Evolutionary conservation across 1,140 invertebrate genomes (phyloP).

Genomic region (Choristoneura fumiferana): DNA sequence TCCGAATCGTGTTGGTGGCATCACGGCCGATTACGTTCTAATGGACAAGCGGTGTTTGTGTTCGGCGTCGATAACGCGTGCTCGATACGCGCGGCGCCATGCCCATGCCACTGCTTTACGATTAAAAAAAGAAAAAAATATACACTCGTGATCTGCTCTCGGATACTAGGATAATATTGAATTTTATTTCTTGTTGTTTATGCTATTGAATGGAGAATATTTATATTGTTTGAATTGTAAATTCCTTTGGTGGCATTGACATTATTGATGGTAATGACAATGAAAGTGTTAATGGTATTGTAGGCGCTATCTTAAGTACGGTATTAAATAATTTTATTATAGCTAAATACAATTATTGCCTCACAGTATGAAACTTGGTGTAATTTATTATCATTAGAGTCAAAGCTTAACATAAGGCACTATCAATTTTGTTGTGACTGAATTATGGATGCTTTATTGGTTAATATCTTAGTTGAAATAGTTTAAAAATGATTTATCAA

Average conservation of each 20-base stretch:
- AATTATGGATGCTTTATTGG: too few species aligned
- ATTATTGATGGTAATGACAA: not conserved
- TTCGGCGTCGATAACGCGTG: slow-evolving; percentile 58
- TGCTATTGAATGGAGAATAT: slow-evolving; percentile 18
- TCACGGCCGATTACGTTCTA: slow-evolving; percentile 66
- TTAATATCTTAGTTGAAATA: too few species aligned
- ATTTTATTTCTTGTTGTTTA: slow-evolving; percentile 24
- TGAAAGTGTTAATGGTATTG: not conserved
- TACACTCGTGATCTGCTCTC: slow-evolving; percentile 42
- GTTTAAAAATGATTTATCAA: too few species aligned
- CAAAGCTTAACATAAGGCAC: too few species aligned
- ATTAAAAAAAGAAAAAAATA: slow-evolving; percentile 40
- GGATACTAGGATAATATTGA: slow-evolving; percentile 25
- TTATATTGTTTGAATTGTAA: slow-evolving; percentile 11
- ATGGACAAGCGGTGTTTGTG: slow-evolving; percentile 75
- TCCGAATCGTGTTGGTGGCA: slow-evolving; percentile 57
- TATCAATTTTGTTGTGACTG: too few species aligned
- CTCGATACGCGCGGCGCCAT: slow-evolving; percentile 68
- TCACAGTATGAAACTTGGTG: not conserved
- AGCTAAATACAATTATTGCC: not conserved
- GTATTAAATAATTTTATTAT: not conserved
- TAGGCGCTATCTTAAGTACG: not conserved
- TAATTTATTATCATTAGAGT: not conserved
- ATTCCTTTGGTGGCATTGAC: not conserved
- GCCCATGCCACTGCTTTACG: slow-evolving; percentile 62